Conservation (phyloP, 2,888 invertebrate species). For the Coelinius sp. region DNA sequence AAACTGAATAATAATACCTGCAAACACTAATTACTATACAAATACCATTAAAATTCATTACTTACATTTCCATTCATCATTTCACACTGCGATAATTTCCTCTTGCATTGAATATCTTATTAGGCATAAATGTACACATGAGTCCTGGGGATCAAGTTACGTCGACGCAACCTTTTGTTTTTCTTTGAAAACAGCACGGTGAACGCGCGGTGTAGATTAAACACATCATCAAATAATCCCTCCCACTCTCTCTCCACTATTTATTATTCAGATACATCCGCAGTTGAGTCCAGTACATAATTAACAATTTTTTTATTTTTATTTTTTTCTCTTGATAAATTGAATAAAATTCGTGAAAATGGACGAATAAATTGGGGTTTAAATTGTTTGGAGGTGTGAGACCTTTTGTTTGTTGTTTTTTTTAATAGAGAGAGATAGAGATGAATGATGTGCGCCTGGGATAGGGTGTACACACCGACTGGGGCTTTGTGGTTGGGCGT, state of each 20-base stretch:
- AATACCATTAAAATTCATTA: neutral
- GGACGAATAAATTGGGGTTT: neutral
- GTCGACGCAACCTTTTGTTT: neutral
- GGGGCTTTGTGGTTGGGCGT: constrained; percentile 58
- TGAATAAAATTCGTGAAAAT: neutral
- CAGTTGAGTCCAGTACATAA: neutral
- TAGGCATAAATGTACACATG: neutral
- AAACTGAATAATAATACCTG: neutral
- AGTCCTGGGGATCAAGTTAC: neutral
- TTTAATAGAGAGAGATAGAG: neutral
- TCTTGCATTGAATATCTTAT: neutral
- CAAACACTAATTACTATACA: neutral
- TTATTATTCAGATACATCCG: constrained; percentile 14
- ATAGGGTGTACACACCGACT: constrained; percentile 22
- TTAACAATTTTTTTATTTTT: neutral
- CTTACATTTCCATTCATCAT: constrained; percentile 10
- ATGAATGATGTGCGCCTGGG: constrained; percentile 3
- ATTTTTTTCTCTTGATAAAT: neutral
- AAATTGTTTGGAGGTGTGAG: neutral
- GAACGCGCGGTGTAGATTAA: neutral
- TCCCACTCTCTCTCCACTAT: neutral
- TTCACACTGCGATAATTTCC: neutral
- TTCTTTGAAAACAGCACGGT: neutral
- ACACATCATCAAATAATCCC: constrained; percentile 8
- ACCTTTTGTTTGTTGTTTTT: neutral